Conservation (phyloP, 2,888 invertebrate species). For the Stenodema calcarata region DNA sequence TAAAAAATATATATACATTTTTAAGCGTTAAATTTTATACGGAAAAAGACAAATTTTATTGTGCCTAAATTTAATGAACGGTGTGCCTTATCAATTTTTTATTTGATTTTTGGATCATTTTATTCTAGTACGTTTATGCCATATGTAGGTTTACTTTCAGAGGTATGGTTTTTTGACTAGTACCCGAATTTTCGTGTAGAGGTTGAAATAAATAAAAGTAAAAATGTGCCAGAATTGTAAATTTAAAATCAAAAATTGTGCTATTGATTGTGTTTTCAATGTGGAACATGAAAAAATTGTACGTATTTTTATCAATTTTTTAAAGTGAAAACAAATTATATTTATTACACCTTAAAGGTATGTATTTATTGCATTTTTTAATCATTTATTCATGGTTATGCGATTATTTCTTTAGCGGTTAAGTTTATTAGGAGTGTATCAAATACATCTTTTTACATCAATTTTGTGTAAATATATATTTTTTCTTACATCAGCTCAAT, state of each 20-base stretch:
- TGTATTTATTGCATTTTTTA: conserved; percentile 37
- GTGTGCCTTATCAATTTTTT: conserved; percentile 30
- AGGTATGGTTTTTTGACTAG: not conserved
- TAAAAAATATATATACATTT: not conserved
- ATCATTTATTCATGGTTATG: conserved; percentile 34
- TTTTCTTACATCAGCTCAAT: conserved; percentile 17
- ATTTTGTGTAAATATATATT: conserved; percentile 24
- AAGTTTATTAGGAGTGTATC: conserved; percentile 20
- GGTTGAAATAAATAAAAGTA: not conserved
- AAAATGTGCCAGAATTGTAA: conserved; percentile 36
- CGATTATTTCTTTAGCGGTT: not conserved
- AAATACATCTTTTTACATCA: conserved; percentile 17
- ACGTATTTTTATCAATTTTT: not conserved
- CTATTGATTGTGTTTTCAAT: not conserved
- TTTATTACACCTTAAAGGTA: conserved; percentile 33
- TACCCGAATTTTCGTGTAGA: not conserved
- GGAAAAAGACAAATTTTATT: not conserved
- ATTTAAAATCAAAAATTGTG: conserved; percentile 33
- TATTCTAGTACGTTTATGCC: conserved; percentile 52
- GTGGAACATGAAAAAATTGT: not conserved
- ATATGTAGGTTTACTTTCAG: conserved; percentile 39
- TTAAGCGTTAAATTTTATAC: not conserved
- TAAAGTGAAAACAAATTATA: conserved; percentile 9
- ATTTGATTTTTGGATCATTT: not conserved
- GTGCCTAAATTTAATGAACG: conserved; percentile 25